Conservation (phyloP, 2,797 vertebrate genomes). For the Philypnodon macrostomus region DNA sequence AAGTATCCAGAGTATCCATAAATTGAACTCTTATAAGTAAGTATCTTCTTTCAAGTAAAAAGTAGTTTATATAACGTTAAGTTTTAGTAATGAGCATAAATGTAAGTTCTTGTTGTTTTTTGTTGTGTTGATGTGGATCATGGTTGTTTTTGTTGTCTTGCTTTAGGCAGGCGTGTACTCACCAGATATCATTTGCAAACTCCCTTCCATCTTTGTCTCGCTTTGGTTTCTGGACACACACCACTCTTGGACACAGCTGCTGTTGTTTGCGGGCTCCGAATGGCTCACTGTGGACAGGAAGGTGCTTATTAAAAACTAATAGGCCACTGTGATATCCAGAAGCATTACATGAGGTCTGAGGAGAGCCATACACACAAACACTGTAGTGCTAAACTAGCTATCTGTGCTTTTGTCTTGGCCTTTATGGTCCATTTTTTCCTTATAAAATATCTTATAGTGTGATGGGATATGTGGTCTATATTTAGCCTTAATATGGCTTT, state of each 20-base stretch:
- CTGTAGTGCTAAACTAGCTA: constrained; percentile 9
- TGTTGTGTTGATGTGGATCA: constrained; percentile 16
- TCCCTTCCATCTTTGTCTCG: constrained; percentile 21
- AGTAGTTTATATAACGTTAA: no score
- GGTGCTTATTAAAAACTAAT: constrained; percentile 55
- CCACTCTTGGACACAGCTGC: constrained; percentile 28
- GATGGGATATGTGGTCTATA: not conserved
- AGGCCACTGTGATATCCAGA: constrained; percentile 39
- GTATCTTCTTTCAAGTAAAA: no score
- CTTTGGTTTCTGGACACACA: constrained; percentile 24
- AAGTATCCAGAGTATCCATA: no score
- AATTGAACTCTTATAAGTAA: no score
- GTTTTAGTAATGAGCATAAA: no score
- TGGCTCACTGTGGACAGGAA: constrained; percentile 36
- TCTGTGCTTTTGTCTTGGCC: constrained; percentile 12
- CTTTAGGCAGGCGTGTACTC: constrained; percentile 3
- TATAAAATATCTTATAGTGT: constrained; percentile 1
- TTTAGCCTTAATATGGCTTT: constrained; percentile 2
- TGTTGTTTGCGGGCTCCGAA: constrained; percentile 48
- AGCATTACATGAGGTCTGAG: constrained; percentile 29
- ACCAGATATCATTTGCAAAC: constrained; percentile 22
- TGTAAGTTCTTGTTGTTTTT: no score
- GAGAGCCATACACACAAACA: constrained; percentile 26
- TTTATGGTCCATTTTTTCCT: constrained; percentile 12
- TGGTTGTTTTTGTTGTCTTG: constrained; percentile 17